A percentile compares a stretch with the other conserved stretches of the same genome.
phyloP scores from a whole-genome alignment of 2,797 vertebrate species.

The Neosilurus hyrtlii region DNA sequence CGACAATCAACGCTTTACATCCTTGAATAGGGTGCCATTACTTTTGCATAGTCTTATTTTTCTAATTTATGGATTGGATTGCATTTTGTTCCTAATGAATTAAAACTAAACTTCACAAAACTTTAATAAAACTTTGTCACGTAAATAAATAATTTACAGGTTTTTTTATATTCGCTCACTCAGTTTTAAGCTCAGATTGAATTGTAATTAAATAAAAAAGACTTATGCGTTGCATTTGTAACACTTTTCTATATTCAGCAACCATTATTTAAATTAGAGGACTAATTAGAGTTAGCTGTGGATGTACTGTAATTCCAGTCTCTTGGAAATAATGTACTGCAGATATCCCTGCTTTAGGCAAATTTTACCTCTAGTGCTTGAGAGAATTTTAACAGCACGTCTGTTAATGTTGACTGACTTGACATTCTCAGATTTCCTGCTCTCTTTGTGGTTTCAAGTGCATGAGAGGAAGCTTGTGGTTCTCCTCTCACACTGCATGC shows the following conservation, averaged over 20 bases:
- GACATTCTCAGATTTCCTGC: constrained; percentile 41
- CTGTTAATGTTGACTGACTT: constrained; percentile 35
- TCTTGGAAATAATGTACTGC: neutral
- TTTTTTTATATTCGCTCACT: neutral
- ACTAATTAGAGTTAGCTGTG: neutral
- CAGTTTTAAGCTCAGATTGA: neutral
- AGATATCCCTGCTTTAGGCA: neutral
- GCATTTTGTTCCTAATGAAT: neutral
- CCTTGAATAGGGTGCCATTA: neutral
- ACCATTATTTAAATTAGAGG: constrained; percentile 8
- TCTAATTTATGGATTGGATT: neutral
- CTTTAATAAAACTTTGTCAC: no score
- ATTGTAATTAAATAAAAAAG: neutral
- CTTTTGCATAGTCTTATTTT: neutral
- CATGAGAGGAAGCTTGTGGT: constrained; percentile 39
- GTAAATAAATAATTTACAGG: neutral
- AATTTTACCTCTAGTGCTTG: constrained; percentile 4
- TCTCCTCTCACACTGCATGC: constrained; percentile 15
- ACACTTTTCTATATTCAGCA: neutral
- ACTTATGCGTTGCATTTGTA: constrained; percentile 1
- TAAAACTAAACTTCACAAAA: neutral
- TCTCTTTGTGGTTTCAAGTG: constrained; percentile 42
- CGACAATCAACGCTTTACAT: no score
- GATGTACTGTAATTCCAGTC: neutral
- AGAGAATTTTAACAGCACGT: constrained; percentile 13